Conservation (phyloP, 2,797 vertebrate species). For the Acanthis flammea region DNA sequence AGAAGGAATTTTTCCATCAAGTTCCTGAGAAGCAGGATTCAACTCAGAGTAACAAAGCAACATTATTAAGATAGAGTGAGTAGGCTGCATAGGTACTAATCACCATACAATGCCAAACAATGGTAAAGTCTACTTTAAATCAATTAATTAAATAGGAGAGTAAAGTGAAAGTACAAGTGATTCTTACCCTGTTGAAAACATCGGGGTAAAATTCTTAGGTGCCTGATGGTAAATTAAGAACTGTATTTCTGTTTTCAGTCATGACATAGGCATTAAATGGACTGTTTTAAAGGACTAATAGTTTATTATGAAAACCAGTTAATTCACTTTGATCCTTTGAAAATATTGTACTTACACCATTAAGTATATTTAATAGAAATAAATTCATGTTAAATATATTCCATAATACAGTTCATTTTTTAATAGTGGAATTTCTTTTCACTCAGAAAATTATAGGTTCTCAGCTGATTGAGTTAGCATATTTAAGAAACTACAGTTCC, state of each 20-base stretch:
- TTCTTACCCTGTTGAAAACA: background rate
- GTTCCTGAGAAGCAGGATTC: background rate
- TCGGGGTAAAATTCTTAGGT: background rate
- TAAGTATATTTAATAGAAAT: background rate
- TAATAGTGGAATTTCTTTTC: background rate
- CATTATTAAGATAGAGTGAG: background rate
- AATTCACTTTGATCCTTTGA: background rate
- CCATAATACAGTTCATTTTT: background rate
- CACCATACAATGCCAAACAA: background rate
- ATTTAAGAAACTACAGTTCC: background rate
- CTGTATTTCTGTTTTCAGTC: background rate
- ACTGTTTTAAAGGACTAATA: background rate
- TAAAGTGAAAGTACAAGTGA: background rate
- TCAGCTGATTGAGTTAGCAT: background rate
- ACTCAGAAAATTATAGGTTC: background rate
- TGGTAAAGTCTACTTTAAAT: background rate
- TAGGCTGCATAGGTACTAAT: background rate
- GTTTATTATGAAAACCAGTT: background rate
- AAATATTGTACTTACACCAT: background rate
- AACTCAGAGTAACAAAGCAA: background rate
- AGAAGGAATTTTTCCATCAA: background rate
- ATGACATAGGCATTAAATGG: background rate
- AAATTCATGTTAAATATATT: background rate
- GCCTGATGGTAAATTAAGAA: background rate
- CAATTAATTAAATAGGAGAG: background rate